Evolutionary conservation across 2,113 vertebrate genomes (phyloP).

Genomic region (Saccopteryx bilineata): DNA sequence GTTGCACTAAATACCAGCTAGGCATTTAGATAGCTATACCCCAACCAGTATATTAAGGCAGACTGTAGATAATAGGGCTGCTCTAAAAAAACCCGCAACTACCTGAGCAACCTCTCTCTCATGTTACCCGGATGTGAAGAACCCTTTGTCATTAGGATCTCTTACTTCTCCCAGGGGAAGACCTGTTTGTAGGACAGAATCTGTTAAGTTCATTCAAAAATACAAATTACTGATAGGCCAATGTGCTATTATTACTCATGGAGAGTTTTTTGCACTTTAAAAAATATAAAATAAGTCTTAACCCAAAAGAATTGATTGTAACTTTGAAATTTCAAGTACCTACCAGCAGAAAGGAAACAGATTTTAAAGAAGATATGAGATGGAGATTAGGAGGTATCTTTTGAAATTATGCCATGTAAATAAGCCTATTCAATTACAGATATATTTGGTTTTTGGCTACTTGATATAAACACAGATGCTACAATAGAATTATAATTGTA

Average conservation of each 20-base stretch:
- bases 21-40: background rate
- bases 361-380: background rate
- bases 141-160: background rate
- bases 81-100: background rate
- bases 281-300: background rate
- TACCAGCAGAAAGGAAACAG: background rate
- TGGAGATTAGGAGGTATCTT: background rate
- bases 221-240: background rate
- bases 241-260: background rate
- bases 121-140: background rate
- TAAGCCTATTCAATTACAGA: background rate
- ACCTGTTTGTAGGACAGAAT: background rate
- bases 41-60: background rate
- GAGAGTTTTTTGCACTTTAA: background rate
- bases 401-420: background rate
- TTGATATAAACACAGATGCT: background rate
- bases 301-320: background rate
- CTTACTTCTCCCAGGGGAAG: background rate
- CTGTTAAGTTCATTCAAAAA: background rate
- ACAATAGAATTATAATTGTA: background rate
- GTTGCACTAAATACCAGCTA: background rate
- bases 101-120: background rate
- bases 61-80: background rate
- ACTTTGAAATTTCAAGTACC: slow-evolving; percentile 53
- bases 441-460: background rate